Evolutionary conservation across 2,113 vertebrate genomes (phyloP).

Genomic region (Pomatostomus ruficeps): DNA sequence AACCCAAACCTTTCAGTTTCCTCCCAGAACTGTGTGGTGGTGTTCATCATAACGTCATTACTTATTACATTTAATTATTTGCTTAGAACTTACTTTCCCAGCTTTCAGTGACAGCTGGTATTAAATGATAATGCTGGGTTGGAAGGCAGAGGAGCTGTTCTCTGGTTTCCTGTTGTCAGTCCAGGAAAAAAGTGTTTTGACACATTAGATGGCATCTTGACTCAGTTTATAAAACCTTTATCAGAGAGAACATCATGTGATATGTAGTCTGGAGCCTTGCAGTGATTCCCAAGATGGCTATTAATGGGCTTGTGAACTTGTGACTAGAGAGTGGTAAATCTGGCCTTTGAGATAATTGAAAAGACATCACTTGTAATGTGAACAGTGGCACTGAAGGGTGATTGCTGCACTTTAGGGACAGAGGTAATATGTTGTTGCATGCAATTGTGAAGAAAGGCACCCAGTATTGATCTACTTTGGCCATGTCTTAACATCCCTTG

Average conservation of each 20-base stretch:
- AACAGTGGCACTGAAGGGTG: neutral
- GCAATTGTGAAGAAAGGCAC: neutral
- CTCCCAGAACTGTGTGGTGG: neutral
- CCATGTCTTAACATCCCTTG: neutral
- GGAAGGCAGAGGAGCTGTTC: neutral
- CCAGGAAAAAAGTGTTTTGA: conserved; percentile 41
- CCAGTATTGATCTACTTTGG: neutral
- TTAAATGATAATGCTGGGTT: conserved; percentile 47
- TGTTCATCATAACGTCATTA: neutral
- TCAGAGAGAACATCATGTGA: conserved; percentile 5
- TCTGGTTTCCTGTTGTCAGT: neutral
- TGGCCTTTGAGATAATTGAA: conserved; percentile 51
- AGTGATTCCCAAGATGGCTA: conserved; percentile 17
- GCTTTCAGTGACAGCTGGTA: neutral
- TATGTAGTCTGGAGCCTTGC: neutral
- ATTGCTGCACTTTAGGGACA: neutral
- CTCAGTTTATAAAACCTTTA: neutral
- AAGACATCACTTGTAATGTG: conserved; percentile 37
- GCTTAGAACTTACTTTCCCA: neutral
- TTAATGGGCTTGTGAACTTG: conserved; percentile 56
- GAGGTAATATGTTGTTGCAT: neutral
- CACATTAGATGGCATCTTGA: neutral
- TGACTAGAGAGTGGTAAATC: conserved; percentile 14
- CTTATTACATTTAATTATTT: neutral
- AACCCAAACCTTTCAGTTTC: neutral